Conservation (phyloP, 2,888 invertebrate species). For the Orchesella flavescens region DNA sequence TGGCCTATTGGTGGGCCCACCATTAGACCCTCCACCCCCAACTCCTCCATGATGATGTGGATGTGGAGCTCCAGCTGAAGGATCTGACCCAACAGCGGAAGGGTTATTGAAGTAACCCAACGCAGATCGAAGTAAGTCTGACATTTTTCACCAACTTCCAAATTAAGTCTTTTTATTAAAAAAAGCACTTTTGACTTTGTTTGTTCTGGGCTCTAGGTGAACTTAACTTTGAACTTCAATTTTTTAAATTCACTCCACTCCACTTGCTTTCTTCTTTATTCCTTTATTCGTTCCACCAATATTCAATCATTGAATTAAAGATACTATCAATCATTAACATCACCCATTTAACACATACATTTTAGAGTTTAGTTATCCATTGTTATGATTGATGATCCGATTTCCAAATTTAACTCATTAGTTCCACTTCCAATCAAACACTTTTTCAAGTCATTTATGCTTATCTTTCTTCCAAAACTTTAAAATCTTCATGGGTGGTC, state of each 20-base stretch:
- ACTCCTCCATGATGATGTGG: background rate
- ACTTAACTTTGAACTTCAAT: background rate
- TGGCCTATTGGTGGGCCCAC: too few species aligned
- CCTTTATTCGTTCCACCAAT: background rate
- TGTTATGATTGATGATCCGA: too few species aligned
- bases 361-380: too few species aligned
- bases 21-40: slow-evolving; percentile 2
- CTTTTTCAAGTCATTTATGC: too few species aligned
- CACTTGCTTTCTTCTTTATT: background rate
- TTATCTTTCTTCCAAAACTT: too few species aligned
- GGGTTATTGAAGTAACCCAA: slow-evolving; percentile 65
- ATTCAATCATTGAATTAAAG: too few species aligned
- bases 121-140: slow-evolving; percentile 68
- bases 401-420: too few species aligned
- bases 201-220: too few species aligned
- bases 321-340: background rate
- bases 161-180: background rate
- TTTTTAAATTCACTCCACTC: background rate
- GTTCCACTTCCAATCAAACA: too few species aligned
- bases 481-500: too few species aligned
- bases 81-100: slow-evolving; percentile 12
- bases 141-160: slow-evolving; percentile 60
- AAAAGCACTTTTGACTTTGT: too few species aligned
- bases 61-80: slow-evolving; percentile 1
- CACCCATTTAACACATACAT: too few species aligned